phyloP scores from a whole-genome alignment of 2,888 invertebrate species.

The Macaria liturata region DNA sequence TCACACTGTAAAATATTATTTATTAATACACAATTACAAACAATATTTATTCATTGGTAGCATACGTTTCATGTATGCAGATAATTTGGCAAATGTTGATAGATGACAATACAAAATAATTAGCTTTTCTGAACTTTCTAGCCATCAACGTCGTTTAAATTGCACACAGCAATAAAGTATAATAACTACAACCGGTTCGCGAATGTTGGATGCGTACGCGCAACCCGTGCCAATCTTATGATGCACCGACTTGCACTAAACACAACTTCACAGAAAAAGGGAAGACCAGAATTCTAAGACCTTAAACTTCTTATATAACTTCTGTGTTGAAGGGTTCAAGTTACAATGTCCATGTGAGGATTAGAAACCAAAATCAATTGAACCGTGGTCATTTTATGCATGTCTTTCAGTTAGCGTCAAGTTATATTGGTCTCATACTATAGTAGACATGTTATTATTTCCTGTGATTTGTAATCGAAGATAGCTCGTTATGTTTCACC shows the following conservation, averaged over 20 bases:
- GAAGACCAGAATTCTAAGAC: slow-evolving; percentile 14
- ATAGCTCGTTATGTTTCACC: too few species aligned
- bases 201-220: slow-evolving; percentile 40
- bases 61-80: too few species aligned
- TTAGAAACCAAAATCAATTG: slow-evolving; percentile 33
- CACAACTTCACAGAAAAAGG: slow-evolving; percentile 45
- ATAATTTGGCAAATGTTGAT: too few species aligned
- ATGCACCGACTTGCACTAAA: slow-evolving; percentile 63
- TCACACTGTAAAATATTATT: too few species aligned
- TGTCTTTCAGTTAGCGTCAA: slow-evolving; percentile 6
- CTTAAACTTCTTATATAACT: background rate
- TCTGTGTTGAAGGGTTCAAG: background rate
- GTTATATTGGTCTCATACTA: slow-evolving; percentile 1
- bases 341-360: slow-evolving; percentile 25
- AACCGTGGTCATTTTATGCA: slow-evolving; percentile 21
- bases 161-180: slow-evolving; percentile 15
- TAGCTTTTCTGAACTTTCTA: too few species aligned
- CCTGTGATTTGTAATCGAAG: background rate
- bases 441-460: slow-evolving; percentile 1
- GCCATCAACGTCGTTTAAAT: too few species aligned
- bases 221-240: slow-evolving; percentile 56
- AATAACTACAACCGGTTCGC: slow-evolving; percentile 33
- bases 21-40: too few species aligned
- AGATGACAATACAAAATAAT: too few species aligned
- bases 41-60: too few species aligned